Conservation (phyloP, 2,888 invertebrate genomes). For the Lepas anatifera region DNA sequence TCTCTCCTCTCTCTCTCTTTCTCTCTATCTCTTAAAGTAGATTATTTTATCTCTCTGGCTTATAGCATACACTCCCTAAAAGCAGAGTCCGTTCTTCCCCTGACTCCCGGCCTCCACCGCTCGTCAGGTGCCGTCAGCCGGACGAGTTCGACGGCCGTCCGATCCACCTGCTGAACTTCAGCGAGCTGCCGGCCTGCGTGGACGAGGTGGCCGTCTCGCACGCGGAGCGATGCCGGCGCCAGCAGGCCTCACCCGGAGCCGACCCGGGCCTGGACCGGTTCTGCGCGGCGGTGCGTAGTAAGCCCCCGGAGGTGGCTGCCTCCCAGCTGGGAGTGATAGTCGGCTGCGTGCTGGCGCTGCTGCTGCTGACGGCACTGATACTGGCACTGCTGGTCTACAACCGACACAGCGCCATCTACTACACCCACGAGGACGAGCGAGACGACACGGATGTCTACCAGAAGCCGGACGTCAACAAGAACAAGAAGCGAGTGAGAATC, state of each 20-base stretch:
- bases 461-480: conserved; percentile 21
- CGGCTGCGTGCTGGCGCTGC: conserved; percentile 40
- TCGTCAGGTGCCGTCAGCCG: conserved; percentile 47
- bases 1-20: too few relatives aligned
- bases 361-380: conserved; percentile 39
- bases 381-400: conserved; percentile 49
- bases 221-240: conserved; percentile 16
- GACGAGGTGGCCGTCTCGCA: conserved; percentile 36
- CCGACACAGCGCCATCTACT: conserved; percentile 57
- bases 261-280: conserved; percentile 24
- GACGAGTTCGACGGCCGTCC: conserved; percentile 40
- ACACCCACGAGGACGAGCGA: conserved; percentile 62
- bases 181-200: conserved; percentile 38
- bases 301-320: conserved; percentile 17
- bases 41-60: too few relatives aligned
- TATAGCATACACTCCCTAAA: too few relatives aligned
- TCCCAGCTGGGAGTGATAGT: conserved; percentile 36
- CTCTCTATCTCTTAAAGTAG: too few relatives aligned
- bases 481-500: conserved; percentile 19
- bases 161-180: conserved; percentile 33
- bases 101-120: too few relatives aligned
- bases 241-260: conserved; percentile 22
- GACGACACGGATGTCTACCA: conserved; percentile 26
- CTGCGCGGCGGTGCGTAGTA: conserved; percentile 21
- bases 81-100: too few relatives aligned